Conservation (phyloP, 1,140 invertebrate species). For the Anoplolepis gracilipes region DNA sequence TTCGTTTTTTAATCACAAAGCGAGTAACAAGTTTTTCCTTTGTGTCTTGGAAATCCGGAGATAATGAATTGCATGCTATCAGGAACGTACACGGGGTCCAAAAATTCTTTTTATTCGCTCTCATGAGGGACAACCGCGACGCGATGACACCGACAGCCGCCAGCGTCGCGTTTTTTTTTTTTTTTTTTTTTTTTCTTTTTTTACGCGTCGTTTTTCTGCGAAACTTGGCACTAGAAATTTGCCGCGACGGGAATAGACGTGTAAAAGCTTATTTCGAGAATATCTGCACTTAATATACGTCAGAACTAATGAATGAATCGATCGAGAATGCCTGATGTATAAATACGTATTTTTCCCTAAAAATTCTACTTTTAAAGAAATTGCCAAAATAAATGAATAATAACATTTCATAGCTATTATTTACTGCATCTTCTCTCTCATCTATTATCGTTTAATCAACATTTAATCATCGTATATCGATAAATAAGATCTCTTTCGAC, state of each 20-base stretch:
- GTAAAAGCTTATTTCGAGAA: not conserved
- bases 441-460: not conserved
- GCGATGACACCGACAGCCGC: not conserved
- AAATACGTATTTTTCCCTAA: too few species aligned
- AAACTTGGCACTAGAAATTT: slow-evolving; percentile 16
- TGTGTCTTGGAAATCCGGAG: not conserved
- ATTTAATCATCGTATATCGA: too few species aligned
- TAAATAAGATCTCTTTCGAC: not conserved
- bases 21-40: not conserved
- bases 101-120: not conserved
- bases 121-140: not conserved
- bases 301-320: not conserved
- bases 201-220: not conserved
- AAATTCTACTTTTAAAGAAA: not conserved
- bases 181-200: too few species aligned
- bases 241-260: not conserved
- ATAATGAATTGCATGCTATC: slow-evolving; percentile 34
- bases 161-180: slow-evolving; percentile 8
- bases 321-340: not conserved
- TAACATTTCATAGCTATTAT: not conserved
- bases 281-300: not conserved
- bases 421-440: not conserved
- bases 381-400: not conserved
- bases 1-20: slow-evolving; percentile 6
- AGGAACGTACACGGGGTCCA: not conserved